phyloP scores from a whole-genome alignment of 1,140 invertebrate species.

The Pseudomyrmex concolor region DNA sequence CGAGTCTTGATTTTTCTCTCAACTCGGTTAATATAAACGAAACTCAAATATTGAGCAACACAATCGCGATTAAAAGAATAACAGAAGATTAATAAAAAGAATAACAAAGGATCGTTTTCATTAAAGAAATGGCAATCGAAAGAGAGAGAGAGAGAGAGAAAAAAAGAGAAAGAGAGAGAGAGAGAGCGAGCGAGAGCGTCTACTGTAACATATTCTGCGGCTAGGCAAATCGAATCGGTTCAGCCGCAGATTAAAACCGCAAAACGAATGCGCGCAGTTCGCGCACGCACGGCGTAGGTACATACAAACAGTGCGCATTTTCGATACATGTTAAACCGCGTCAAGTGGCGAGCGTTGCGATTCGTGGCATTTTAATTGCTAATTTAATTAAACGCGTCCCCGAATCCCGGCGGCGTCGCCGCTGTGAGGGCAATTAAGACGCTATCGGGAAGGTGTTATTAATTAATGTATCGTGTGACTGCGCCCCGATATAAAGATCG shows the following conservation, averaged over 20 bases:
- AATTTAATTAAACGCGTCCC: conserved; percentile 80
- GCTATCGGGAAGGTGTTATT: conserved; percentile 78
- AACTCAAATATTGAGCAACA: not conserved
- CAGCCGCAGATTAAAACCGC: conserved; percentile 63
- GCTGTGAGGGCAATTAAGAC: conserved; percentile 77
- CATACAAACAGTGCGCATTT: conserved; percentile 6
- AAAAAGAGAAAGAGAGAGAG: too few species aligned
- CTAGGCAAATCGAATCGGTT: conserved; percentile 57
- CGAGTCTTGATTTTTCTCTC: conserved; percentile 16
- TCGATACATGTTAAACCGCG: conserved; percentile 46
- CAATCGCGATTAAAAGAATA: too few species aligned
- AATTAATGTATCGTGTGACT: conserved; percentile 77
- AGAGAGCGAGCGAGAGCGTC: not conserved
- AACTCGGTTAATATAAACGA: not conserved
- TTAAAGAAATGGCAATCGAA: not conserved
- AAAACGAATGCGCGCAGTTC: not conserved
- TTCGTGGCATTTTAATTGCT: conserved; percentile 80
- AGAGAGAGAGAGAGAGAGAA: too few species aligned
- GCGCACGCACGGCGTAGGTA: conserved; percentile 1
- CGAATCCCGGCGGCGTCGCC: conserved; percentile 19
- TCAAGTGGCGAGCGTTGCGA: conserved; percentile 17
- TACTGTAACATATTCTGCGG: not conserved
- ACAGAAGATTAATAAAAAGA: not conserved
- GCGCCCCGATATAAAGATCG: conserved; percentile 53
- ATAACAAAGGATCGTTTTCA: not conserved